Evolutionary conservation across 64 coral and sea anemone genomes (phyloP).

Genomic region (Trachythela sp.): DNA sequence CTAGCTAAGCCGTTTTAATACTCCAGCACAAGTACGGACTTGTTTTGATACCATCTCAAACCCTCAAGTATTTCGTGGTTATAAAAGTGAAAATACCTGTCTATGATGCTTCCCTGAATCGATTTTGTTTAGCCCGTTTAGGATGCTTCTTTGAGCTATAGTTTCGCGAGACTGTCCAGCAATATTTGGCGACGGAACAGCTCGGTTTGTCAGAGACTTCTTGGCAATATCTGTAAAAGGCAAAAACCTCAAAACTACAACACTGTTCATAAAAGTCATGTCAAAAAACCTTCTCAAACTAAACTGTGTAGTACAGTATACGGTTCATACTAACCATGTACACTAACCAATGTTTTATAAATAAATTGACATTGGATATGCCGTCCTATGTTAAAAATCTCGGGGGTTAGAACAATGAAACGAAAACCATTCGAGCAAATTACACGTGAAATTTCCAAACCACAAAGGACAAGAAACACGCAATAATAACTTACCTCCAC

Average conservation of each 20-base stretch:
- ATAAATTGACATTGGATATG: background rate
- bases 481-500: background rate
- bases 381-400: background rate
- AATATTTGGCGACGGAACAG: background rate
- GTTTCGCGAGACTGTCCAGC: background rate
- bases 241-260: background rate
- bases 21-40: background rate
- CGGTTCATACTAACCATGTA: background rate
- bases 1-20: background rate
- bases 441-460: background rate
- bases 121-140: background rate
- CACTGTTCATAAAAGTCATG: background rate
- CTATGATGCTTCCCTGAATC: background rate
- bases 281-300: background rate
- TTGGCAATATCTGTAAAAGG: background rate
- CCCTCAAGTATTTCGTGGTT: background rate
- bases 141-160: background rate
- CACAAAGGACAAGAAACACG: background rate
- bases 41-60: background rate
- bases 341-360: background rate
- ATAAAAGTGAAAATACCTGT: constrained; percentile 9
- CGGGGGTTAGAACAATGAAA: background rate
- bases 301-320: background rate
- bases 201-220: background rate
- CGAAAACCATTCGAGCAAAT: constrained; percentile 1